Evolutionary conservation across 2,888 invertebrate species (phyloP), one percentile per base, ranked within the genome.

Genomic region (Apodemia hepburni): DNA sequence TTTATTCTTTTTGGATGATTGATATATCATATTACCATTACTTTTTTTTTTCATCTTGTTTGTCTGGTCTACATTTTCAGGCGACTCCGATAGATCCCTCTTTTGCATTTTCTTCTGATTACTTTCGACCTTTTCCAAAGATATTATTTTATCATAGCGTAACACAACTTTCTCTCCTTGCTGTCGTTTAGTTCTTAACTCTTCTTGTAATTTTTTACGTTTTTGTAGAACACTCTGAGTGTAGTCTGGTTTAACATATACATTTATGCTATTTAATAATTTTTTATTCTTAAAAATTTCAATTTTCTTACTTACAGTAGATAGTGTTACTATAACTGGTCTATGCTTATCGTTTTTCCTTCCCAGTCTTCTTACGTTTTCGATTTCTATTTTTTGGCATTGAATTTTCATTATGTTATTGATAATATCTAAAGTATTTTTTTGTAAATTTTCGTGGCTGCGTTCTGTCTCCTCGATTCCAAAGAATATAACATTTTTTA

Each of bases 231-330:
- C 33, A 8, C 33, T 33, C 33, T 33, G 33, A 8, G 33, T 33
- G 33, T 33, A 59, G 15, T 18, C 35, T 42, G 27, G 12, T 42
- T 12, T 38, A 22, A 38, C 38, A 27, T 22, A 42, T 38, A 42
- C 8, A 45, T 58, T 22, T 22, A 22, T 22, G 22, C 22, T 22
- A 22, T 22, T 22, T 22, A 22, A 22, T 22, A 22, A 22, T 57
- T 65, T 69, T 47, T 67, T 68, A 8, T 69, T 68, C 59, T 65
- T 70, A 8, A 70, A 27, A 51, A 70, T n/a, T 49, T 71, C 61
- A 57, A 73, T 65, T 71, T 70, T 70, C 29, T 63, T 61, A 9
- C 66, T 51, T 0, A 54, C 62, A 7, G 70, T 68, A 15, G 65
- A 66, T 38, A 64, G 18, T 58, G 69, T 65, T 4, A 68, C 63